Evolutionary conservation across 2,888 invertebrate species (phyloP), one percentile per base, ranked within the genome.

Genomic region (Leuctra nigra): DNA sequence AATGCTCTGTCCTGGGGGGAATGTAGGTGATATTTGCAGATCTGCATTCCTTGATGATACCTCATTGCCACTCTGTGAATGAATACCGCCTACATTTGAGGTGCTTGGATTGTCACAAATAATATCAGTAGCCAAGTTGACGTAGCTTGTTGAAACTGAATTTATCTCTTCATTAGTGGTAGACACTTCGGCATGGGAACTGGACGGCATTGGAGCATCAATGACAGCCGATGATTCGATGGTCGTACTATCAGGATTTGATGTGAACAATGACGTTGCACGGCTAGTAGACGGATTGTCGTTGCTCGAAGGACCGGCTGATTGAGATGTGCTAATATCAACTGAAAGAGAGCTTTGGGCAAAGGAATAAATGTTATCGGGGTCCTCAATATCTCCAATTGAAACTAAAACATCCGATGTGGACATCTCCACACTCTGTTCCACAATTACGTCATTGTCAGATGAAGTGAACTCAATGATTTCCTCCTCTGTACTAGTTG

Each of bases 221-320:
- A 41, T n/a, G n/a, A n/a, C 13, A 47, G 46, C n/a, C 20, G 50
- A 50, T 35, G 50, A 50, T 35, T 50, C 50, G 23, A 50, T 33
- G 18, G 50, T 50, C 16, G 50, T 50, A 18, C 50, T 50, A 16
- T 50, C 50, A 20, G 50, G 50, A 14, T 50, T 50, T 9, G 50
- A 50, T 20, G 50, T 50, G 18, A 18, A 50, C 3, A 50, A 20
- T 13, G 23, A n/a, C 22, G n/a, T 13, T 16, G 18, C 50, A 35
- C 18, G 50, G 20, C 50, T 50, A 14, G 50, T 50, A 9, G 50
- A 50, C 14, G 50, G 50, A 13, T 44, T n/a, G 9, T 20, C 20
- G n/a, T 44, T 20, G n/a, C 20, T 20, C 18, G 20, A 35, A 11
- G 16, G 35, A 13, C 50, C 50, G 11, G 29, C 7, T 7, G 29